Percentiles rank a stretch among this genome's conserved stretches.
Conservation (phyloP, 2,888 invertebrate genomes). For the Dicyrtoma fusca region DNA sequence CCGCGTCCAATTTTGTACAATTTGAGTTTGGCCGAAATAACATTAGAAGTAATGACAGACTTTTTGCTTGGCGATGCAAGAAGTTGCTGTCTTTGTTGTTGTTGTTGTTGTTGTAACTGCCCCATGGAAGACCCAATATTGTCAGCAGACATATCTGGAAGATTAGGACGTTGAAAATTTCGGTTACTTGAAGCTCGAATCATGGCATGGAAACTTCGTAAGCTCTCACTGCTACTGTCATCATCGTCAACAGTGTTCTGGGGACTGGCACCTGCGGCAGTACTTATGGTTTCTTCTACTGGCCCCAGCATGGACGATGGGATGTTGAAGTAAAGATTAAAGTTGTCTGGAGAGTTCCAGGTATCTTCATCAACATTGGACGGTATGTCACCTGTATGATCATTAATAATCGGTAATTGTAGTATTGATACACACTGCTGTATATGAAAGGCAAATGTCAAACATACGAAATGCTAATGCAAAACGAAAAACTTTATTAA, state of each 20-base stretch:
- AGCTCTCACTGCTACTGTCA: constrained; percentile 15
- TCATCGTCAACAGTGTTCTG: background rate
- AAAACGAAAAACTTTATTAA: no score
- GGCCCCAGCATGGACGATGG: constrained; percentile 46
- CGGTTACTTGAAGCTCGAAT: constrained; percentile 14
- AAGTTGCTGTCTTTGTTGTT: background rate
- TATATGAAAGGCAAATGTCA: no score
- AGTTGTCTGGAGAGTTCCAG: constrained; percentile 64
- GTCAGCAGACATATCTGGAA: background rate
- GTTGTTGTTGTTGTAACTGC: no score
- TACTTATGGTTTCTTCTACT: no score
- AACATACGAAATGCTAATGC: no score
- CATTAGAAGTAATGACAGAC: constrained; percentile 59
- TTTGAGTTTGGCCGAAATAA: constrained; percentile 64
- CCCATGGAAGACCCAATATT: no score
- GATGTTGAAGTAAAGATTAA: constrained; percentile 66
- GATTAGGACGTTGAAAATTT: background rate
- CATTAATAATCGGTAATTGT: no score
- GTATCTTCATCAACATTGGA: constrained; percentile 64
- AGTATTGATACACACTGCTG: no score
- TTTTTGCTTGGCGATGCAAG: constrained; percentile 19
- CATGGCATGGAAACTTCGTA: constrained; percentile 16
- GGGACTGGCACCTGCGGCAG: background rate
- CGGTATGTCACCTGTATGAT: constrained; percentile 63
- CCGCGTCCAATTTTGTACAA: constrained; percentile 60